A percentile compares a stretch with the other conserved stretches of the same genome.
These are phyloP conservation scores for Bufo bufo DNA, from an alignment of 2,113 vertebrate genomes.

Conservation along the genomic window DNA sequence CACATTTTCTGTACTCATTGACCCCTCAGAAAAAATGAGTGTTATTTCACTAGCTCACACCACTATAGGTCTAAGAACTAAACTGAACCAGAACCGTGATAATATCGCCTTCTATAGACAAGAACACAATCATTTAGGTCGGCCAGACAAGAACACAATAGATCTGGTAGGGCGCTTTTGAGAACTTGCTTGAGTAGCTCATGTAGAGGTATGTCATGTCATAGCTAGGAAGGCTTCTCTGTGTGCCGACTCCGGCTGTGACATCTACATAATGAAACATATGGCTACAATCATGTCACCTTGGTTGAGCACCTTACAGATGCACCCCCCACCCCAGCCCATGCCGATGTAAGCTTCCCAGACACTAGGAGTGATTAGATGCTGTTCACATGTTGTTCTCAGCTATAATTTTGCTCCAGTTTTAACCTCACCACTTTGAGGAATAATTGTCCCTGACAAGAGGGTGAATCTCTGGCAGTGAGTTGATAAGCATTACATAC, in stretches of 20 bases:
- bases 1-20: too few species aligned
- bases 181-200: too few species aligned
- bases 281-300: background rate
- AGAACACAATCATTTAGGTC: too few species aligned
- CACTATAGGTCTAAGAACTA: too few species aligned
- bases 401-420: slow-evolving; percentile 80
- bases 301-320: slow-evolving; percentile 6
- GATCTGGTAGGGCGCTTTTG: too few species aligned
- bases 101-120: too few species aligned
- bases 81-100: too few species aligned
- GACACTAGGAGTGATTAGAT: slow-evolving; percentile 68
- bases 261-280: background rate
- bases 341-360: slow-evolving; percentile 70
- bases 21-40: too few species aligned
- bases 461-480: slow-evolving; percentile 92
- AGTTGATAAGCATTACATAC: slow-evolving; percentile 98
- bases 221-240: background rate
- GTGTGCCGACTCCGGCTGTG: background rate
- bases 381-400: slow-evolving; percentile 73
- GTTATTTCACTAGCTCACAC: too few species aligned
- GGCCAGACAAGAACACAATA: too few species aligned
- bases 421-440: slow-evolving; percentile 84
- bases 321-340: slow-evolving; percentile 60
- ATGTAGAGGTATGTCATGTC: too few species aligned
- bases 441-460: slow-evolving; percentile 98